These are phyloP conservation scores for Rhinolophus sinicus DNA, from an alignment of 2,113 vertebrate species.

Conservation along the genomic window DNA sequence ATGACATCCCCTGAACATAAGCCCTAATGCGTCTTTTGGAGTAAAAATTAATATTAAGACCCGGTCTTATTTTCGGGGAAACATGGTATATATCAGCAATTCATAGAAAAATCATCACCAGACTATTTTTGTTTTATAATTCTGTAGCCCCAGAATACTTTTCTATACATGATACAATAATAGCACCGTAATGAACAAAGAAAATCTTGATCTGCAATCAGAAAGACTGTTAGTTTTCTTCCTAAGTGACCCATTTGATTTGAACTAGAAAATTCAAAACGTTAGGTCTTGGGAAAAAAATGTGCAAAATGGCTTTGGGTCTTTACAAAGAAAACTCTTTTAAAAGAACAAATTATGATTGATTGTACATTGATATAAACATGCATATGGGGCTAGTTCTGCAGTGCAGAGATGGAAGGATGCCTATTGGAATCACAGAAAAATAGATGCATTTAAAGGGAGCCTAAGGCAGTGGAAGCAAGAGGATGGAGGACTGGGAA, in stretches of 20 bases:
- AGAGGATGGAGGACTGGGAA: slow-evolving; percentile 31
- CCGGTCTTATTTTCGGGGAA: no score
- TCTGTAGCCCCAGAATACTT: slow-evolving; percentile 36
- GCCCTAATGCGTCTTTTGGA: no score
- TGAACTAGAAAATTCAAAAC: slow-evolving; percentile 67
- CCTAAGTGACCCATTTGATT: slow-evolving; percentile 61
- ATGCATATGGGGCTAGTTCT: slow-evolving; percentile 68
- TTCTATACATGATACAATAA: slow-evolving; percentile 68
- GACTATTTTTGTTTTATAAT: slow-evolving; percentile 52
- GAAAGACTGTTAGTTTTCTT: slow-evolving; percentile 72
- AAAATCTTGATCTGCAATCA: slow-evolving; percentile 68
- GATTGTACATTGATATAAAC: slow-evolving; percentile 72
- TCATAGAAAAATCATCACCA: slow-evolving; percentile 39
- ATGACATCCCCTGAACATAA: no score
- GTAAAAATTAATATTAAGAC: no score
- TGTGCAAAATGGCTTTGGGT: slow-evolving; percentile 54
- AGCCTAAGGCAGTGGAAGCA: slow-evolving; percentile 62
- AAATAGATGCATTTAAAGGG: slow-evolving; percentile 71
- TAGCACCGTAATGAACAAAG: slow-evolving; percentile 63
- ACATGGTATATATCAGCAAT: not conserved
- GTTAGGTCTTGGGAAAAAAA: not conserved
- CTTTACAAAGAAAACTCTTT: slow-evolving; percentile 74
- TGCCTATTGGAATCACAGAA: slow-evolving; percentile 68
- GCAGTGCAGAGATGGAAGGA: slow-evolving; percentile 66
- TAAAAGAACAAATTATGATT: slow-evolving; percentile 73